Percentiles rank a stretch among this genome's conserved stretches.
Conservation (phyloP, 2,888 invertebrate genomes). For the Apamea crenata region DNA sequence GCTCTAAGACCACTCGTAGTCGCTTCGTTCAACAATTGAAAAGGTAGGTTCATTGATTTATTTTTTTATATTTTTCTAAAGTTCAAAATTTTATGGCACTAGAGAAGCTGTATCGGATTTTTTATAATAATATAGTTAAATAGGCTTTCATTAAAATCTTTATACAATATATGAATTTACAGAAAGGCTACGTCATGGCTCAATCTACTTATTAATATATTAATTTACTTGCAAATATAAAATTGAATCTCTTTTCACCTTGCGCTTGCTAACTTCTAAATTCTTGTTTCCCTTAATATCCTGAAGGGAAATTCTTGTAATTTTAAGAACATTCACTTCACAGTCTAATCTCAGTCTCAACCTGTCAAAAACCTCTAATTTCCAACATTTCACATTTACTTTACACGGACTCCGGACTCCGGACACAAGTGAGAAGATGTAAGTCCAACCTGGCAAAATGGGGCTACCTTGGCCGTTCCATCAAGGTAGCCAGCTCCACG, state of each 20-base stretch:
- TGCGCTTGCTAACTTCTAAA: not conserved
- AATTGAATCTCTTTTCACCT: not conserved
- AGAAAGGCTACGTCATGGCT: not conserved
- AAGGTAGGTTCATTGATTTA: not conserved
- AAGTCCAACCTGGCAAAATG: too few relatives aligned
- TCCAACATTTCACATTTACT: too few relatives aligned
- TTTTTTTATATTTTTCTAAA: not conserved
- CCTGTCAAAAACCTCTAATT: too few relatives aligned
- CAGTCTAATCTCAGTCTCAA: too few relatives aligned
- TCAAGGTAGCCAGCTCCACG: too few relatives aligned
- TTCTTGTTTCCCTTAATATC: not conserved
- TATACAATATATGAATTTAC: not conserved
- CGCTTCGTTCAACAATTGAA: slow-evolving; percentile 27
- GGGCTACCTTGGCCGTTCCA: too few relatives aligned
- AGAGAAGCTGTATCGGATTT: not conserved
- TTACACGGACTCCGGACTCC: too few relatives aligned
- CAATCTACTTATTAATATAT: not conserved
- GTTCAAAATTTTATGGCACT: not conserved
- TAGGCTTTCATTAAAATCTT: not conserved
- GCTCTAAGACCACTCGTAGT: accelerated
- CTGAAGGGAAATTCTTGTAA: too few relatives aligned
- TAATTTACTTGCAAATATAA: not conserved
- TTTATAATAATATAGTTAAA: not conserved
- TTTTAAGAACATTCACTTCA: too few relatives aligned
- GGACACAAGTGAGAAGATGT: too few relatives aligned